Conservation (phyloP, 2,888 invertebrate genomes). For the Maniola hyperantus region DNA sequence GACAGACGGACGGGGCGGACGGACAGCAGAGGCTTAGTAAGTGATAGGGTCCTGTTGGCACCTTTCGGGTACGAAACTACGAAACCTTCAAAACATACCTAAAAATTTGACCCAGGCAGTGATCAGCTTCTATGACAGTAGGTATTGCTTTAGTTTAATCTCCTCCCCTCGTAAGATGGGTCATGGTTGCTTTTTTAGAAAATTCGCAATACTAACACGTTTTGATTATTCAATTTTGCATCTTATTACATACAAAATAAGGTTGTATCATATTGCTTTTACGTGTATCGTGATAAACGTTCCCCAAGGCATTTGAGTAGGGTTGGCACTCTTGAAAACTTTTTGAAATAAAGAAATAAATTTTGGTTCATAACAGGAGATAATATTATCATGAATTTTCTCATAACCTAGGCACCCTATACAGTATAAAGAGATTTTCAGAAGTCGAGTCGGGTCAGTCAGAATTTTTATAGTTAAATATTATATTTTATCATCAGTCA, state of each 20-base stretch:
- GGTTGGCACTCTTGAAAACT: not conserved
- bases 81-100: too few relatives aligned
- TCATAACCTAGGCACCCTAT: too few relatives aligned
- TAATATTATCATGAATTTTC: too few relatives aligned
- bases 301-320: conserved; percentile 12
- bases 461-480: too few relatives aligned
- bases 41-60: too few relatives aligned
- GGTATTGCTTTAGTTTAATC: not conserved
- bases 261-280: conserved; percentile 19
- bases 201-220: conserved; percentile 13
- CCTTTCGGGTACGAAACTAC: too few relatives aligned
- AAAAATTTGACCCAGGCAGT: not conserved
- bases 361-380: not conserved
- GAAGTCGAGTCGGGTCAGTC: too few relatives aligned
- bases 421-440: too few relatives aligned
- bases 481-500: too few relatives aligned
- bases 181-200: not conserved
- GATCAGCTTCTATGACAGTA: not conserved
- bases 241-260: conserved; percentile 38
- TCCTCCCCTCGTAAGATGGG: not conserved
- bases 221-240: conserved; percentile 38
- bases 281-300: conserved; percentile 21
- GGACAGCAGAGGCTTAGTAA: too few relatives aligned
- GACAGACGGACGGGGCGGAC: too few relatives aligned
- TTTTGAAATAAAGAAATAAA: not conserved